phyloP scores from a whole-genome alignment of 2,797 vertebrate species.

The Chrysocyon brachyurus region DNA sequence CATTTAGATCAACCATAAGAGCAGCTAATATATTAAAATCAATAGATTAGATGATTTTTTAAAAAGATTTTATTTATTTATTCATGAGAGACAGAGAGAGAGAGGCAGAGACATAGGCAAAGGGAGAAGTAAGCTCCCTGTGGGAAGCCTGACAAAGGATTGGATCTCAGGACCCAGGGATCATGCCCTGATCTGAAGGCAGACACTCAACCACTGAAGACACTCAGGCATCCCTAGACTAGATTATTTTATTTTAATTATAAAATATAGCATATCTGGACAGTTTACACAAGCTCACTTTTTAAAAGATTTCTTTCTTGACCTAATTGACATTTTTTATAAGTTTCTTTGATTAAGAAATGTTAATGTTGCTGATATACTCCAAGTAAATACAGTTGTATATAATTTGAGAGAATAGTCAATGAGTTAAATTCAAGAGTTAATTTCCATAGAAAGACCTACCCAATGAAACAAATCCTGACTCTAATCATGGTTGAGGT shows the following conservation, averaged over 20 bases:
- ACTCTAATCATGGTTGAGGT: neutral
- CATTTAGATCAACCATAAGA: neutral
- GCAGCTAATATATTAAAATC: neutral
- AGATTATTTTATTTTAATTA: no score
- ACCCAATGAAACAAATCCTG: neutral
- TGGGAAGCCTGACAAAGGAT: no score
- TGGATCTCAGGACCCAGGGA: no score
- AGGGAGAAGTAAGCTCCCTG: no score
- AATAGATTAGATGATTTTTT: neutral
- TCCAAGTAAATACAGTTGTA: neutral
- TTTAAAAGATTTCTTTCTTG: neutral
- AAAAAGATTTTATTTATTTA: no score
- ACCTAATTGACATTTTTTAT: neutral
- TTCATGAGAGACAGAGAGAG: no score
- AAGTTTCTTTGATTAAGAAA: neutral
- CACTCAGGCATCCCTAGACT: no score
- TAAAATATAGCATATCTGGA: neutral
- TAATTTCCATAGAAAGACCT: neutral
- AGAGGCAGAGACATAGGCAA: no score
- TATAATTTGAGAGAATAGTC: neutral
- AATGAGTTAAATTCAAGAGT: neutral
- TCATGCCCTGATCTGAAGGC: no score
- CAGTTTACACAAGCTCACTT: neutral
- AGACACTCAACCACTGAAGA: no score
- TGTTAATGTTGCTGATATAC: neutral